Evolutionary conservation across 2,113 vertebrate species (phyloP).

Genomic region (Charina bottae): DNA sequence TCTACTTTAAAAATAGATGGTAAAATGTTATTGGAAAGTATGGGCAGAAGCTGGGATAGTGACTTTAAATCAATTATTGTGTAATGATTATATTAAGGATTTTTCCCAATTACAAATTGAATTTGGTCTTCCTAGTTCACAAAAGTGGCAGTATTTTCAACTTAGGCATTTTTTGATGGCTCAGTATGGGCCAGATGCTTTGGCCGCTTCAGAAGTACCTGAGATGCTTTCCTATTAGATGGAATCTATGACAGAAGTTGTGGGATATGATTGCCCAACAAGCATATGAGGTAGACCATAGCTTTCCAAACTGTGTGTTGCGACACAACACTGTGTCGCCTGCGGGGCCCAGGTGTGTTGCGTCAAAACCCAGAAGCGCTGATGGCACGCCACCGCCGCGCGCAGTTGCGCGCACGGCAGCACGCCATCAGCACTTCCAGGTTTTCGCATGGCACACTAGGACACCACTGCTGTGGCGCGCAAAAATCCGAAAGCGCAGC

Average conservation of each 20-base stretch:
- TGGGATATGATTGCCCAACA: background rate
- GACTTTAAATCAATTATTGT: background rate
- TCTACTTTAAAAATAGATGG: background rate
- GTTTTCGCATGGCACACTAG: no score
- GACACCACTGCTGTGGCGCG: no score
- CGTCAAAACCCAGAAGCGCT: no score
- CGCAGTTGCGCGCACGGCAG: no score
- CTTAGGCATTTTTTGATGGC: background rate
- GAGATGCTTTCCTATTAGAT: background rate
- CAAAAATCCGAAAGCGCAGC: no score
- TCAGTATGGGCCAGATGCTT: background rate
- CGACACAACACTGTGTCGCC: no score
- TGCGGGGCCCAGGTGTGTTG: no score
- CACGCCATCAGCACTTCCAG: no score
- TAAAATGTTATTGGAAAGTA: background rate
- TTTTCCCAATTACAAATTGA: background rate
- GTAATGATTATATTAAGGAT: background rate
- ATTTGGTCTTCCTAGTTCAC: background rate
- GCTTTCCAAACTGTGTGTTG: no score
- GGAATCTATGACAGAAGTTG: background rate
- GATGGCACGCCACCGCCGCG: no score
- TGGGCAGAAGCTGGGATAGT: background rate
- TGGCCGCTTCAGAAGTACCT: background rate
- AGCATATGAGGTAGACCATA: background rate
- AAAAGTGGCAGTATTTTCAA: background rate